Percentiles rank a stretch among this genome's conserved stretches.
phyloP scores from a whole-genome alignment of 2,888 invertebrate genomes.

The Acanthopleura granulata region DNA sequence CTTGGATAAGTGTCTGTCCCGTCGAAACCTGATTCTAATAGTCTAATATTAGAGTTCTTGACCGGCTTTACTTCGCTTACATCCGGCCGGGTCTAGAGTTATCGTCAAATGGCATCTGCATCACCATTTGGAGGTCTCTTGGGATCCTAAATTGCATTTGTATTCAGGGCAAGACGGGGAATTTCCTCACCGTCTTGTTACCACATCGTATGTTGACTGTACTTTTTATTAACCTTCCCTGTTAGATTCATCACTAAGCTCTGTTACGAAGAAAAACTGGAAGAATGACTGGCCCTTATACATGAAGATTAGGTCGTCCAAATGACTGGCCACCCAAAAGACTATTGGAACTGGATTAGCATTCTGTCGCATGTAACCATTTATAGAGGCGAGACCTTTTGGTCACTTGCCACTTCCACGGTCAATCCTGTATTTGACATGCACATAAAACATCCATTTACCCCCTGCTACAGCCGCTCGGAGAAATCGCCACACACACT shows the following conservation, averaged over 20 bases:
- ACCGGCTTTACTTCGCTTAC: too few relatives aligned
- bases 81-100: not conserved
- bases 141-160: constrained; percentile 18
- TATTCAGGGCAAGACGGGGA: not conserved
- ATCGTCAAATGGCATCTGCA: constrained; percentile 14
- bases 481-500: not conserved
- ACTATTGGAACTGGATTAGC: not conserved
- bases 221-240: constrained; percentile 15
- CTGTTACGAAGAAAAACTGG: not conserved
- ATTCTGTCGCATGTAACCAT: constrained; percentile 7
- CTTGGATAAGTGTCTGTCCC: too few relatives aligned
- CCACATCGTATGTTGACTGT: constrained; percentile 8
- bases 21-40: too few relatives aligned
- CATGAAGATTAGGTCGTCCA: not conserved
- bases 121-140: not conserved
- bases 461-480: not conserved
- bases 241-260: constrained; percentile 11
- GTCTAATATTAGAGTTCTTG: too few relatives aligned
- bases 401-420: constrained; percentile 12
- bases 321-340: not conserved
- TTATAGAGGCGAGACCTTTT: not conserved
- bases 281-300: not conserved
- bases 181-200: constrained; percentile 13
- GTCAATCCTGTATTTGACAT: constrained; percentile 1
- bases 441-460: constrained; percentile 6